Percentiles rank a stretch among this genome's conserved stretches.
Conservation (phyloP, 2,113 vertebrate genomes). For the Propithecus coquereli region DNA sequence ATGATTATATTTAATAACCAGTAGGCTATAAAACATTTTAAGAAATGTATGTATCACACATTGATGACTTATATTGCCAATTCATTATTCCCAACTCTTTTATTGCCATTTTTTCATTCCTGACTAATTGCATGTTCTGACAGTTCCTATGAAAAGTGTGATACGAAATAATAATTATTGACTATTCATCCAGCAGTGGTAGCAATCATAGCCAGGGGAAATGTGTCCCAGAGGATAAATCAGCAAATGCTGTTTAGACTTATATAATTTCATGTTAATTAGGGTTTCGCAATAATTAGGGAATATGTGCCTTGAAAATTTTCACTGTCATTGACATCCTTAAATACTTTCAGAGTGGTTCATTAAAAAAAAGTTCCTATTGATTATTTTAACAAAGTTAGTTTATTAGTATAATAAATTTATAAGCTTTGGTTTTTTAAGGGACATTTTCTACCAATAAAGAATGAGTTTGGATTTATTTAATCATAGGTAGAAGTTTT, state of each 20-base stretch:
- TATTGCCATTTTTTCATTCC: constrained; percentile 61
- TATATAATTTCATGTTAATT: constrained; percentile 57
- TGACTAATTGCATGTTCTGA: constrained; percentile 65
- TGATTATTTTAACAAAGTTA: constrained; percentile 14
- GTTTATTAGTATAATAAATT: background rate
- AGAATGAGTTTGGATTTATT: background rate
- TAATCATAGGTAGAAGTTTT: background rate
- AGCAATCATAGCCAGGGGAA: constrained; percentile 52
- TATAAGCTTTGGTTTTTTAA: background rate
- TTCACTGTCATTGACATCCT: constrained; percentile 39
- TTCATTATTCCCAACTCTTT: constrained; percentile 59
- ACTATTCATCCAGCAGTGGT: constrained; percentile 58
- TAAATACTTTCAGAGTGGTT: constrained; percentile 41
- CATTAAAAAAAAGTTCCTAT: background rate
- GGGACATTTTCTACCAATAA: background rate
- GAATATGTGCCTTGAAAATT: constrained; percentile 35
- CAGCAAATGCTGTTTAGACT: constrained; percentile 40
- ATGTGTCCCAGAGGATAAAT: constrained; percentile 27
- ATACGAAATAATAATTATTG: constrained; percentile 70
- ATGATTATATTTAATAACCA: background rate
- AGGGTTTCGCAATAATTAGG: constrained; percentile 32
- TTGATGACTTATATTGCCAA: constrained; percentile 22
- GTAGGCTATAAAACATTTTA: constrained; percentile 30
- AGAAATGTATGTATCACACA: constrained; percentile 29
- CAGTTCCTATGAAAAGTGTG: constrained; percentile 61